Conservation (phyloP, 2,113 vertebrate genomes). For the Lutjanus erythropterus region DNA sequence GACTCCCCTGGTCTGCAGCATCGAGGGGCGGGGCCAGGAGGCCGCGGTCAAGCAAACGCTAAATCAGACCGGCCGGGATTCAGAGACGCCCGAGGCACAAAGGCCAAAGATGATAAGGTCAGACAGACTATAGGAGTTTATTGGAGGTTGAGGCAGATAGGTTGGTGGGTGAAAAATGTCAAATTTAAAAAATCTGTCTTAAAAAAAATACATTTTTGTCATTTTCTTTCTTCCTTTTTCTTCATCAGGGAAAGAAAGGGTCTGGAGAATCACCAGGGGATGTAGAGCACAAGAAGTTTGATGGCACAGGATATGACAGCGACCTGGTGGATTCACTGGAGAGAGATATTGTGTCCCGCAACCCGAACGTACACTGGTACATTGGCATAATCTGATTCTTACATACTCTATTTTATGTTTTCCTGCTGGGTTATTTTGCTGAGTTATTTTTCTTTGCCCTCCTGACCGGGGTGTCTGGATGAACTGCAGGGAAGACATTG, state of each 20-base stretch:
- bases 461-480: constrained; percentile 38
- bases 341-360: constrained; percentile 97
- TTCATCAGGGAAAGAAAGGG: constrained; percentile 88
- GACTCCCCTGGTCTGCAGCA: constrained; percentile 90
- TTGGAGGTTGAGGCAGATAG: background rate
- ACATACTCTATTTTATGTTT: background rate
- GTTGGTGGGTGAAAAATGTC: background rate
- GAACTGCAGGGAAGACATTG: constrained; percentile 93
- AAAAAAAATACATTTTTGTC: background rate
- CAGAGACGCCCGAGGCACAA: constrained; percentile 85
- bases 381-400: constrained; percentile 16
- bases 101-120: constrained; percentile 93
- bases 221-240: background rate
- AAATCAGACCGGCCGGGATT: constrained; percentile 85
- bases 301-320: constrained; percentile 91
- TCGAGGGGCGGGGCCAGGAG: constrained; percentile 81
- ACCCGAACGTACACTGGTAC: constrained; percentile 96
- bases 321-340: constrained; percentile 94
- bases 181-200: background rate
- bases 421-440: background rate
- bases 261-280: constrained; percentile 85
- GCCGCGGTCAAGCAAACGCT: constrained; percentile 84
- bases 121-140: constrained; percentile 41
- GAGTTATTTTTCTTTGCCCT: background rate
- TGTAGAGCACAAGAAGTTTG: constrained; percentile 92